Evolutionary conservation across 2,888 invertebrate genomes (phyloP), one percentile per base, ranked within the genome.

Genomic region (Arge pagana): DNA sequence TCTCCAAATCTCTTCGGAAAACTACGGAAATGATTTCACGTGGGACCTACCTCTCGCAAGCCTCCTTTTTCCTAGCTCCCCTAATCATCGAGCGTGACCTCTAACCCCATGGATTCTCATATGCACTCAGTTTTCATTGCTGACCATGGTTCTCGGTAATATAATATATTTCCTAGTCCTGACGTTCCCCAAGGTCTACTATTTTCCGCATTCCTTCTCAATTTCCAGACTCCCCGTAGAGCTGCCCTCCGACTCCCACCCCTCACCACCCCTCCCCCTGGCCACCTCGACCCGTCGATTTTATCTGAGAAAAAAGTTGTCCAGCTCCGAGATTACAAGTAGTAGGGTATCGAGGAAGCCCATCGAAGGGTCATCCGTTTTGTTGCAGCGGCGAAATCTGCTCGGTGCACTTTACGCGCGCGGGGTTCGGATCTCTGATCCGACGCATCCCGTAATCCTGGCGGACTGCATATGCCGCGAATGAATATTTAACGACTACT

Each of bases 101-200:
- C 54, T 58, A 60, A 71, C 68, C 69, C 68, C 70, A 69, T 75
- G 72, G 70, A 72, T 72, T 73, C 73, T 74, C 72, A 75, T 74
- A 74, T 72, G 72, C 74, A 73, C 71, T 74, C 73, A 76, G 67
- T 75, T 76, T 76, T 75, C 75, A 74, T 76, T 76, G 74, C 72
- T 62, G 67, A 18, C 39, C 66, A 64, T 68, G 67, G 64, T 7
- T 42, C 16, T 15, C n/a, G 33, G 69, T 72, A 72, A 74, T 72
- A 74, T 73, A 73, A 74, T 74, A 74, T 71, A 71, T 72, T 72
- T 74, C 62, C 61, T 66, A 62, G 67, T 66, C 59, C n/a, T 69
- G 71, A 71, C 66, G 59, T 65, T 74, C 75, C 74, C 75, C 54
- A 67, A 57, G 74, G 74, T 60, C 66, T 63, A 54, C 18, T 45